Conservation (phyloP, 2,888 invertebrate genomes). For the Microctonus brassicae region DNA sequence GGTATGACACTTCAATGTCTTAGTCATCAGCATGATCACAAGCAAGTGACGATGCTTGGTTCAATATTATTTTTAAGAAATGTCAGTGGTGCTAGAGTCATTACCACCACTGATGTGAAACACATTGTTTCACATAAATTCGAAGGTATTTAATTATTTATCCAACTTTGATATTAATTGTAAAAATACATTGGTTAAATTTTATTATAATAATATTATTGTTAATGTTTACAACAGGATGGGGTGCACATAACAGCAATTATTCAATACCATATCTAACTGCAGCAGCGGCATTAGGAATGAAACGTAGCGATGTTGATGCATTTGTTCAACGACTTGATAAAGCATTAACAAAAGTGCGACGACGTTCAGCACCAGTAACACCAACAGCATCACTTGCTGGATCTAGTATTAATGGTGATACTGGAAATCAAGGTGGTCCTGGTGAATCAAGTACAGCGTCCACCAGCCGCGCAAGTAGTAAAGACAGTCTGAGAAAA, state of each 20-base stretch:
- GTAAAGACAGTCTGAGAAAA: slow-evolving; percentile 66
- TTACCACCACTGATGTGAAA: slow-evolving; percentile 72
- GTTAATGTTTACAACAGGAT: slow-evolving; percentile 70
- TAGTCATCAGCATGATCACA: slow-evolving; percentile 65
- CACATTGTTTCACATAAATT: slow-evolving; percentile 73
- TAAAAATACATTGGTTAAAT: too few species aligned
- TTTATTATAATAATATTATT: background rate
- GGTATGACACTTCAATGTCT: slow-evolving; percentile 70
- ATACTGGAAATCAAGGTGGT: slow-evolving; percentile 60
- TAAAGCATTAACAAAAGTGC: slow-evolving; percentile 72
- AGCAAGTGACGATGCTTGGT: slow-evolving; percentile 75
- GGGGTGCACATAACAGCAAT: slow-evolving; percentile 78
- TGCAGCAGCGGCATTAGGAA: slow-evolving; percentile 80
- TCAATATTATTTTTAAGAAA: slow-evolving; percentile 81
- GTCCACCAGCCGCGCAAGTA: slow-evolving; percentile 66
- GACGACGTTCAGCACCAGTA: slow-evolving; percentile 63
- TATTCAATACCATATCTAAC: slow-evolving; percentile 79
- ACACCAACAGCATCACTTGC: slow-evolving; percentile 65
- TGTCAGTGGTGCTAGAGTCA: slow-evolving; percentile 80
- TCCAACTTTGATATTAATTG: too few species aligned
- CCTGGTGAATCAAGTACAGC: slow-evolving; percentile 66
- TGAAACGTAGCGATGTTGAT: slow-evolving; percentile 78
- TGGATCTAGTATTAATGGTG: slow-evolving; percentile 66
- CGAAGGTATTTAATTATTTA: slow-evolving; percentile 69
- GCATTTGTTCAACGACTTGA: slow-evolving; percentile 77